Evolutionary conservation across 2,797 vertebrate species (phyloP).

Genomic region (Thripadectes ignobilis): DNA sequence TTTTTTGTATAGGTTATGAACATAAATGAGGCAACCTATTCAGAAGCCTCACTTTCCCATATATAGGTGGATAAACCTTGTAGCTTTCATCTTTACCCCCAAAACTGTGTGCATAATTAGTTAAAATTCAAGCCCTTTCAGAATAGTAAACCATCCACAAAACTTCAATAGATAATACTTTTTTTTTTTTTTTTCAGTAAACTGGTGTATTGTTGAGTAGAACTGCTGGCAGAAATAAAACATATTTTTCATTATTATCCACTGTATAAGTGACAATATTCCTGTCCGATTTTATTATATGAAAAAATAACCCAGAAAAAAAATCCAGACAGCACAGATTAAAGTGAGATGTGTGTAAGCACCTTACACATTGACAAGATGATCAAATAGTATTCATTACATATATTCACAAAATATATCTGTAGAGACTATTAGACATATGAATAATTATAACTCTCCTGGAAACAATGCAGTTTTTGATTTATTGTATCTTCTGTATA

Average conservation of each 20-base stretch:
- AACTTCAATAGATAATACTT: not conserved
- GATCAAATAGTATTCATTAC: slow-evolving; percentile 2
- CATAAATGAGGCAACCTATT: not conserved
- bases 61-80: not conserved
- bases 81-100: not conserved
- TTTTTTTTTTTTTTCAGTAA: not conserved
- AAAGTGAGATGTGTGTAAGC: not conserved
- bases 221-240: not conserved
- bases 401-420: not conserved
- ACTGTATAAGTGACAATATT: not conserved
- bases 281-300: not conserved
- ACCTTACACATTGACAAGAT: not conserved
- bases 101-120: not conserved
- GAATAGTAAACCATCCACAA: not conserved
- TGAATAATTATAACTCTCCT: not conserved
- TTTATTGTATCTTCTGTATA: not conserved
- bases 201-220: not conserved
- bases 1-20: not conserved
- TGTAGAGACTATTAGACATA: not conserved
- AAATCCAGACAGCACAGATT: not conserved
- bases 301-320: not conserved
- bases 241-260: not conserved
- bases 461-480: not conserved
- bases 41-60: not conserved
- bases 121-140: not conserved